A percentile compares a stretch with the other conserved stretches of the same genome.
phyloP scores from a whole-genome alignment of 2,113 vertebrate species.

The Dasyurus viverrinus region DNA sequence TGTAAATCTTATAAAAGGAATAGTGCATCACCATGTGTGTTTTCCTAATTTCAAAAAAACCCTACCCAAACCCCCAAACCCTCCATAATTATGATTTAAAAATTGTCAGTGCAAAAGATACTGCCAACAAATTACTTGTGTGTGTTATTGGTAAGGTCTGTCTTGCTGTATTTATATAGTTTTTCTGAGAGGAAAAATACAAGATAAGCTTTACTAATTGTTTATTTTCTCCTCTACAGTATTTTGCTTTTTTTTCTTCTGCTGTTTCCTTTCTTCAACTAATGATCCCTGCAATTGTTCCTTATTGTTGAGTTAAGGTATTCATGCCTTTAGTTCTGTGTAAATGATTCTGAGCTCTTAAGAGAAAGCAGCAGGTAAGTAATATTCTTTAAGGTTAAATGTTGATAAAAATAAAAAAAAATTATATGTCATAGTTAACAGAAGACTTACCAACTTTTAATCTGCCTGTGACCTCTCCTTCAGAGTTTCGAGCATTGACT shows the following conservation, averaged over 20 bases:
- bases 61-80: background rate
- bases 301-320: background rate
- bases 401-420: background rate
- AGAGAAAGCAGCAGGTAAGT: background rate
- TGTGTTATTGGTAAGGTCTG: background rate
- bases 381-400: background rate
- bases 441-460: slow-evolving; percentile 92
- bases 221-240: background rate
- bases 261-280: background rate
- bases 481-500: slow-evolving; percentile 90
- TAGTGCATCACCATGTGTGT: background rate
- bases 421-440: background rate
- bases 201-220: background rate
- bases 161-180: background rate
- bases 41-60: background rate
- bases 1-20: background rate
- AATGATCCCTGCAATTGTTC: background rate
- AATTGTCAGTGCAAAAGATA: background rate
- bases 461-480: slow-evolving; percentile 93
- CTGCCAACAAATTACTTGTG: background rate
- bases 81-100: background rate
- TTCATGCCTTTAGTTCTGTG: background rate
- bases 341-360: slow-evolving; percentile 1
- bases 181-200: background rate
- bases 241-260: background rate